Percentiles rank a stretch among this genome's conserved stretches.
These are phyloP conservation scores for Andrena camellia DNA, from an alignment of 2,888 invertebrate species.

Conservation along the genomic window DNA sequence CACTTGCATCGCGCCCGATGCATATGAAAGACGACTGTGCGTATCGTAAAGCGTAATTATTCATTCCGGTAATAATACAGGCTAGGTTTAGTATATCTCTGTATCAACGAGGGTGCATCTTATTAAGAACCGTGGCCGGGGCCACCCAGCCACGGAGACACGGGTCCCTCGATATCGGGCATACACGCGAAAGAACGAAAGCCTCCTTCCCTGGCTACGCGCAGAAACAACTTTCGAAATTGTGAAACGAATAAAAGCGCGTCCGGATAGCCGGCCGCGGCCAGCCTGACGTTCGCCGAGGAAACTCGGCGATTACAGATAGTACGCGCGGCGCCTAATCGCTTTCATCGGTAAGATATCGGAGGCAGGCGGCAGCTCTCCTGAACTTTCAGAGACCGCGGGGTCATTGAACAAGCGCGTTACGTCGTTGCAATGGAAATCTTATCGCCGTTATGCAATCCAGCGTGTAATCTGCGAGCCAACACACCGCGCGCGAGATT, in stretches of 20 bases:
- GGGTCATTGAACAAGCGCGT: constrained; percentile 39
- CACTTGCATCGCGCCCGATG: constrained; percentile 26
- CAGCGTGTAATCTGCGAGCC: constrained; percentile 15
- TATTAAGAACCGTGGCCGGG: constrained; percentile 71
- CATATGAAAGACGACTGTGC: constrained; percentile 64
- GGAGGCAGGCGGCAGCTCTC: not conserved
- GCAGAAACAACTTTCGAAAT: constrained; percentile 21
- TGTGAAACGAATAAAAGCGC: constrained; percentile 8
- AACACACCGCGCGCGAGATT: not conserved
- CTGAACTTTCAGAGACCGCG: constrained; percentile 6
- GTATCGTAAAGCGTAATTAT: constrained; percentile 75
- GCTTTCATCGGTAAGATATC: not conserved
- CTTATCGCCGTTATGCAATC: constrained; percentile 50
- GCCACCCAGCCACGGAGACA: constrained; percentile 16
- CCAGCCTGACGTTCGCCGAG: not conserved
- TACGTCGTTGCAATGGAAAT: constrained; percentile 19
- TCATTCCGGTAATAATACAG: constrained; percentile 75
- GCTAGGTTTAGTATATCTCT: constrained; percentile 68
- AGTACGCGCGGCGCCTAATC: not conserved
- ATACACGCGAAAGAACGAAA: constrained; percentile 9
- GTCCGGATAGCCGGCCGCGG: not conserved
- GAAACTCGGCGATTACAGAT: not conserved
- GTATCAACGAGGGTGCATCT: constrained; percentile 80
- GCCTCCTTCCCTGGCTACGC: not conserved
- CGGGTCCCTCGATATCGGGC: constrained; percentile 21